Evolutionary conservation across 2,888 invertebrate genomes (phyloP), one percentile per base, ranked within the genome.

Genomic region (Latrodectus elegans): DNA sequence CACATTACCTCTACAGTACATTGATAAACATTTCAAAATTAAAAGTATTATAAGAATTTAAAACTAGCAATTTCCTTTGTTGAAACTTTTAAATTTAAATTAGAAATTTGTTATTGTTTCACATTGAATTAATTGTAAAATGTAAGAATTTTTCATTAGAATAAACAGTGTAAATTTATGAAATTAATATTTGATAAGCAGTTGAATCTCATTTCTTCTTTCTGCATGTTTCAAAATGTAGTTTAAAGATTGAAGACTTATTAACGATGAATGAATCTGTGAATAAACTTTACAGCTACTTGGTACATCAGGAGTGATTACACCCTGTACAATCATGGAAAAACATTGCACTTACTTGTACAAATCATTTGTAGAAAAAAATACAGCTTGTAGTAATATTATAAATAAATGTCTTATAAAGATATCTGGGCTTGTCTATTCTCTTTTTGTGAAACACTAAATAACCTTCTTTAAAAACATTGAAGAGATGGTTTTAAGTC

Each of bases 351-450:
- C 88, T 88, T 88, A 80, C 70, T 71, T 88, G 88, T 88, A 88
- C 88, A 88, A 80, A 88, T 67, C 88, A 88, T 88, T 80, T 84
- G 88, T 88, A 88, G 88, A 88, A 53, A 60, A 60, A 77, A 86
- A 82, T 60, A 76, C 75, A 80, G 84, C 88, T 88, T 88, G 88
- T 88, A 84, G 88, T 84, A 80, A 84, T 84, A 84, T 79, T 84
- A 88, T 76, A 83, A 76, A 88, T 88, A 83, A 88, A 88, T 88
- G 87, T 88, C 87, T 88, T 88, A 82, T 83, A 88, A 88, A 74
- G 73, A 78, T 77, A 76, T 64, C 38, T 2, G 6, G 38, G 6
- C 38, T 38, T 38, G 38, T 38, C 38, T 22, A 22, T 22, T 22
- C 22, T 38, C 38, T 38, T 38, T 6, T 6, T 38, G 4, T 38